Evolutionary conservation across 2,888 invertebrate genomes (phyloP), one percentile per base, ranked within the genome.

Genomic region (Arctia plantaginis): DNA sequence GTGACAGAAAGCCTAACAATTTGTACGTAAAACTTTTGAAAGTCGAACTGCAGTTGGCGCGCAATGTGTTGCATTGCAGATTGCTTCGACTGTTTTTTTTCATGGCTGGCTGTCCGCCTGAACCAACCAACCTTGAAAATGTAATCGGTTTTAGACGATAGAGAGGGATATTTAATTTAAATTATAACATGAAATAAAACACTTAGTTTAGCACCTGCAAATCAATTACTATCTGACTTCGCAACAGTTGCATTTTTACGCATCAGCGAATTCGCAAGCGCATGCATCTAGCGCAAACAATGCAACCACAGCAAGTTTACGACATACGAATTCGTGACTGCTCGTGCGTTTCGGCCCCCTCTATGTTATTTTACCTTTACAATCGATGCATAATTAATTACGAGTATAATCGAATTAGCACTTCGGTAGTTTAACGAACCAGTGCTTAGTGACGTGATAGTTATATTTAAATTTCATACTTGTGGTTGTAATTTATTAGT

Each of bases 231-330:
- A 35, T 69, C 15, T 62, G 71, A 66, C 79, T 83, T 82, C 82
- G 87, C 86, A 88, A 89, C 81, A 73, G 71, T 77, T 82, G 82
- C 84, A 85, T 85, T 87, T 80, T 77, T 82, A 85, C 81, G 86
- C 86, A 87, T 89, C 88, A 84, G 82, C 86, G 84, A 75, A 87
- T 87, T 85, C 80, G 82, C 84, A 86, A 87, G 85, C 83, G 82
- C 83, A 86, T 88, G 86, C 85, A 89, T 86, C 85, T 85, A 82
- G 86, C 80, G 74, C 86, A 84, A 30, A 64, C 81, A 80, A 82
- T 81, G 87, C 84, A 87, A 85, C 82, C 78, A 83, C 88, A 85
- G 84, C 82, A 80, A 74, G 82, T 87, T 87, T 87, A 78, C 83
- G 76, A 81, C 86, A 87, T 80, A 78, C 73, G 78, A 83, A 80